Conservation (phyloP, 1,140 invertebrate genomes). For the Sycobia sp. region DNA sequence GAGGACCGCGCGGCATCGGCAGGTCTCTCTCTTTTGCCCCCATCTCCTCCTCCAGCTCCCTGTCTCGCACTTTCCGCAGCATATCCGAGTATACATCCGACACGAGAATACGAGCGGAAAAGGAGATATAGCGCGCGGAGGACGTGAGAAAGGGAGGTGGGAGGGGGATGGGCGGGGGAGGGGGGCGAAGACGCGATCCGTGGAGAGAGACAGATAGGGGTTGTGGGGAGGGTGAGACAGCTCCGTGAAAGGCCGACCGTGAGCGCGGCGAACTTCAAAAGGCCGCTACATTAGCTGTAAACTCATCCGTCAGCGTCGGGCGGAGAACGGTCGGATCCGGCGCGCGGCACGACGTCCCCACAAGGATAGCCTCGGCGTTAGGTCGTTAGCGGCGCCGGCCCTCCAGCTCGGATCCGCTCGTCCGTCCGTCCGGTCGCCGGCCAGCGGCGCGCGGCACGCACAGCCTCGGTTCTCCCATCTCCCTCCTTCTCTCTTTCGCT, state of each 20-base stretch:
- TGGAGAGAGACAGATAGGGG: slow-evolving; percentile 4
- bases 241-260: not conserved
- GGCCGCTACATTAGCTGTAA: slow-evolving; percentile 57
- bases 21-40: too few species aligned
- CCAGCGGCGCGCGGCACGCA: not conserved
- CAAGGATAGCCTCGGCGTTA: slow-evolving; percentile 46
- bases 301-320: slow-evolving; percentile 60
- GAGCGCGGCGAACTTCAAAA: slow-evolving; percentile 52
- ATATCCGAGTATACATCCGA: too few species aligned
- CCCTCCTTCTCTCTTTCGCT: not conserved
- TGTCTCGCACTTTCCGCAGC: too few species aligned
- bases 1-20: too few species aligned
- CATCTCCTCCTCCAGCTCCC: too few species aligned
- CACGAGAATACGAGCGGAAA: not conserved
- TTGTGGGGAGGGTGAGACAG: slow-evolving; percentile 5
- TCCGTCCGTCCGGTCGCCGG: not conserved
- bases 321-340: slow-evolving; percentile 37
- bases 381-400: slow-evolving; percentile 56
- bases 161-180: not conserved
- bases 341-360: too few species aligned
- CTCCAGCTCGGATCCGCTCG: slow-evolving; percentile 31
- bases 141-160: not conserved
- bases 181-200: not conserved
- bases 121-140: not conserved
- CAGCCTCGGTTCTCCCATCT: not conserved